Evolutionary conservation across 2,797 vertebrate genomes (phyloP), one percentile per base, ranked within the genome.

Genomic region (Botia kubotai): DNA sequence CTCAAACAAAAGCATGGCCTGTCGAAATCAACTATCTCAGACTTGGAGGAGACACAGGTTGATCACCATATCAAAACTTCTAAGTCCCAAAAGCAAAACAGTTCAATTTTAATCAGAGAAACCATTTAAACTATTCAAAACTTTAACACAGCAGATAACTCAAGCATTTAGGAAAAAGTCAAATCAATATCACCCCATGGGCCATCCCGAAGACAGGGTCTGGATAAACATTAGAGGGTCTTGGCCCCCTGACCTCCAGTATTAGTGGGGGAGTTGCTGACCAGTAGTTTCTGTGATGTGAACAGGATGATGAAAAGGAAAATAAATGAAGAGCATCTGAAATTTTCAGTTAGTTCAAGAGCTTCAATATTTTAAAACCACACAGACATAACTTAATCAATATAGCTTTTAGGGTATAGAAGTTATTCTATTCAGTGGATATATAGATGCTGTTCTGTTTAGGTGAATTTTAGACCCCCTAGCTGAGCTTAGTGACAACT

Each of bases 201-300:
- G 17, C 71, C 52, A 58, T 74, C 63, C 52, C 17, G 48, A 73
- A 73, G 36, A 80, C 46, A 57, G 71, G 57, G 57, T 63, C 58
- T 72, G 43, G 58, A 71, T 79, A 79, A 80, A 80, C 62, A 80
- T 67, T 67, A 67, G 52, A 73, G 79, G 79, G 71, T 74, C 71
- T n/a, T 48, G 62, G 71, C 71, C 79, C 39, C 48, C 65, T 68
- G 79, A 80, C 71, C 78, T 80, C 62, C 39, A 16, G 50, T 16
- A 16, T 53, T 39, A 26, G 19, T 53, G 62, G 39, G 52, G 71
- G 71, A 80, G 70, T 29, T 21, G n/a, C 21, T 50, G 71, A 60
- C 33, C 62, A 66, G 10, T 46, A 23, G 52, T 36, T 74, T 21
- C 36, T 58, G 21, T 16, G 62, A 74, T 66, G 62, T 66, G 48